Evolutionary conservation across 2,113 vertebrate species (phyloP).

Genomic region (Cyanocitta stelleri): DNA sequence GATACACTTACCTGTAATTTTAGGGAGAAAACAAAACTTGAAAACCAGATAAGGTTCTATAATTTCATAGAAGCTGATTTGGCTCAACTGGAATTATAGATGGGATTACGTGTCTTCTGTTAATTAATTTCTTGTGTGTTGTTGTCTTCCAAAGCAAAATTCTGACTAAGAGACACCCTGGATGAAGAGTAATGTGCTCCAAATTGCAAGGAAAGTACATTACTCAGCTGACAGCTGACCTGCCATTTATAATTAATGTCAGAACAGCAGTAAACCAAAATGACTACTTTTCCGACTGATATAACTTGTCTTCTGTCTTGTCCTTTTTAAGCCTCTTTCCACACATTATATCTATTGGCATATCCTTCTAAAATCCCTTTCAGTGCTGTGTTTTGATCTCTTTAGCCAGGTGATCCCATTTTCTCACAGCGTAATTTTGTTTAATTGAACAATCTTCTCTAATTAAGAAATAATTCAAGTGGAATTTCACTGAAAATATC

Average conservation of each 20-base stretch:
- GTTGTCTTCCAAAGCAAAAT: not conserved
- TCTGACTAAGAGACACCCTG: not conserved
- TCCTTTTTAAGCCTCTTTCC: conserved; percentile 32
- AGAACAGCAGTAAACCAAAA: conserved; percentile 58
- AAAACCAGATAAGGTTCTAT: not conserved
- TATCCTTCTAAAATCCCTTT: conserved; percentile 16
- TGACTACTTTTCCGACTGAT: conserved; percentile 54
- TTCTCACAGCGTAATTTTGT: conserved; percentile 36
- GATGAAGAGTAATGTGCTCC: conserved; percentile 6
- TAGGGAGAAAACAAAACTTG: not conserved
- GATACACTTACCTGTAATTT: not conserved
- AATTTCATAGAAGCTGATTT: not conserved
- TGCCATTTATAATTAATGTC: conserved; percentile 68
- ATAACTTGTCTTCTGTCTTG: conserved; percentile 28
- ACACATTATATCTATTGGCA: not conserved
- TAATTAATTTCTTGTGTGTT: not conserved
- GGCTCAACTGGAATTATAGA: not conserved
- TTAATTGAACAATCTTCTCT: conserved; percentile 59
- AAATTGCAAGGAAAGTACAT: not conserved
- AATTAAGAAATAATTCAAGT: conserved; percentile 70
- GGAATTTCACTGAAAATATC: conserved; percentile 53
- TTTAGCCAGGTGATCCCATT: conserved; percentile 51
- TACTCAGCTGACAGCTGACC: conserved; percentile 31
- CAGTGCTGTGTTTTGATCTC: not conserved
- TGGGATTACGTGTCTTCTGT: not conserved